These are phyloP conservation scores for Pantelozetes paolii DNA, from an alignment of 2,888 invertebrate species.

Conservation along the genomic window DNA sequence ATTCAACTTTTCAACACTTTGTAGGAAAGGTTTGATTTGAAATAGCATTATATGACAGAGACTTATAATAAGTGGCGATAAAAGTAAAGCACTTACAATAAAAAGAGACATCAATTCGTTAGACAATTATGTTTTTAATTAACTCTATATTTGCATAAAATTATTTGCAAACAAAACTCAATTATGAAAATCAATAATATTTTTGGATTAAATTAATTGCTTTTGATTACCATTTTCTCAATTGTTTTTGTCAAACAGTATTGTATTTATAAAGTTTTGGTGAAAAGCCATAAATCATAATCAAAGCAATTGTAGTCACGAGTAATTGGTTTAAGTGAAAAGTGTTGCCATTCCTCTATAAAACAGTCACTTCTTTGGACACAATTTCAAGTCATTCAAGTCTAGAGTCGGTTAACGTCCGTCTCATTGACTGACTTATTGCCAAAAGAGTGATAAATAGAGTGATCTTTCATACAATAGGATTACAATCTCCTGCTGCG, in stretches of 20 bases:
- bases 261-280: not conserved
- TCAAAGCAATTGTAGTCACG: conserved; percentile 30
- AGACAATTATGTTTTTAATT: not conserved
- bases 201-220: too few relatives aligned
- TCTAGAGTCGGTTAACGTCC: not conserved
- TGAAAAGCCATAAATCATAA: conserved; percentile 14
- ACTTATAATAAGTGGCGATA: too few relatives aligned
- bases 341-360: conserved; percentile 3
- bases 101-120: not conserved
- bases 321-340: conserved; percentile 33
- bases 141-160: not conserved
- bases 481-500: conserved; percentile 4
- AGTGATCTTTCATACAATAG: conserved; percentile 4
- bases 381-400: not conserved
- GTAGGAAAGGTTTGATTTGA: not conserved
- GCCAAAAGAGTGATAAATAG: conserved; percentile 22
- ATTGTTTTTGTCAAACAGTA: too few relatives aligned
- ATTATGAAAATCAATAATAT: not conserved
- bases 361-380: conserved; percentile 3
- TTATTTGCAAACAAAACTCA: not conserved
- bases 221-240: too few relatives aligned
- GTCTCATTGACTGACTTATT: conserved; percentile 8
- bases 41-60: too few relatives aligned
- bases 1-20: conserved; percentile 5
- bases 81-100: not conserved